Conservation (phyloP, 2,797 vertebrate genomes). For the Bradypus variegatus region DNA sequence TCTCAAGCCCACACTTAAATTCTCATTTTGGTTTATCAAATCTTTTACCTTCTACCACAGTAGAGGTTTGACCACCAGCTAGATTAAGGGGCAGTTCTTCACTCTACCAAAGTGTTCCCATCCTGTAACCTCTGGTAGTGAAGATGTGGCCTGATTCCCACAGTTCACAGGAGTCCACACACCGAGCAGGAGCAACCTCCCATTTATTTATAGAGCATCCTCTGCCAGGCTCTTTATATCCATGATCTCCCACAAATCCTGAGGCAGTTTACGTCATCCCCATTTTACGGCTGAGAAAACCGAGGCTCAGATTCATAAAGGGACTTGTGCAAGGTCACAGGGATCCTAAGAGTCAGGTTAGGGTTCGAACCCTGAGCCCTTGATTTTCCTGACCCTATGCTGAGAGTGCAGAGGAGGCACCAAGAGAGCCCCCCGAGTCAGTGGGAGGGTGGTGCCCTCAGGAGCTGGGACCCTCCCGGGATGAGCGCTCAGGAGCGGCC, state of each 20-base stretch:
- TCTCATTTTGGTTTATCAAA: neutral
- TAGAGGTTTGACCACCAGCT: neutral
- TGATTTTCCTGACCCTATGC: neutral
- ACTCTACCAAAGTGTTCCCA: neutral
- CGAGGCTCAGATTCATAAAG: conserved; percentile 22
- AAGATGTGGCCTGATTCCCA: neutral
- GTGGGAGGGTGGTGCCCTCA: neutral
- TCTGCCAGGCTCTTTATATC: neutral
- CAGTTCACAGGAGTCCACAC: neutral
- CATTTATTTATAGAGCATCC: neutral
- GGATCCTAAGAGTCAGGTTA: neutral
- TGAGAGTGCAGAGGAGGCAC: neutral
- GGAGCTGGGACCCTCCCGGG: neutral
- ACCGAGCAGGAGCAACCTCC: neutral
- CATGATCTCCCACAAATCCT: neutral
- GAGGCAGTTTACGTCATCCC: neutral
- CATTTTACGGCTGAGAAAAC: neutral
- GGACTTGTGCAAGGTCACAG: neutral
- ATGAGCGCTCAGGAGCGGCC: conserved; percentile 13
- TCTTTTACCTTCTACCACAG: neutral
- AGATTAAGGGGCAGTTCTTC: neutral
- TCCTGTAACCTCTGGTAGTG: neutral
- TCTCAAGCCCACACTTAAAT: neutral
- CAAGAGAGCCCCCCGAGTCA: neutral
- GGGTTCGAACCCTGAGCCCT: neutral